Conservation (phyloP, 2,113 vertebrate genomes). For the Galbula dea region DNA sequence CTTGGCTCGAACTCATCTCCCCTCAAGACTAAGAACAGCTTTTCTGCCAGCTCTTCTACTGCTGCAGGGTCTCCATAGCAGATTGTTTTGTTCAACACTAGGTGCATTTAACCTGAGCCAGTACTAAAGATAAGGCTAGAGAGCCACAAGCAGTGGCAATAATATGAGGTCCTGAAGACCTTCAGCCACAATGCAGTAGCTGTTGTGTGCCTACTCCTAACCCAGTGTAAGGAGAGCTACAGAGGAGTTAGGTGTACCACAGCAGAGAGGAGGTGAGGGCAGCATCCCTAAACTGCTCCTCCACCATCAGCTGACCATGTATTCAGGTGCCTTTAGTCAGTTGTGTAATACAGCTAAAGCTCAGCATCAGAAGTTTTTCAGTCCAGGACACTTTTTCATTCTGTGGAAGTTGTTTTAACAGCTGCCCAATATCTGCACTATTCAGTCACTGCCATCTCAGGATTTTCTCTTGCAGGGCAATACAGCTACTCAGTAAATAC, state of each 20-base stretch:
- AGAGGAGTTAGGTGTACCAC: background rate
- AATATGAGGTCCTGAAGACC: background rate
- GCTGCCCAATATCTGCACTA: background rate
- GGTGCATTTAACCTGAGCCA: background rate
- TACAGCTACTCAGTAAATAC: background rate
- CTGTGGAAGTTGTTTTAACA: background rate
- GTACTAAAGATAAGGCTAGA: background rate
- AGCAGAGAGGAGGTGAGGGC: background rate
- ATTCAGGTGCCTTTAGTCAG: background rate
- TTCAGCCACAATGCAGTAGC: accelerated
- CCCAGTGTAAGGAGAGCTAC: no score
- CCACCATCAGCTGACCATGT: background rate
- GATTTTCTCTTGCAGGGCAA: background rate
- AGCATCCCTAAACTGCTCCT: background rate
- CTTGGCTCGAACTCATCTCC: accelerated
- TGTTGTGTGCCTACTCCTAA: background rate
- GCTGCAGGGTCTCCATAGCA: accelerated
- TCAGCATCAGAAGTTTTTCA: background rate
- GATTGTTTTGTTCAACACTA: background rate
- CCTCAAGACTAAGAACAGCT: background rate
- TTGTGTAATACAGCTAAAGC: accelerated
- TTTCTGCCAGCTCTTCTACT: background rate
- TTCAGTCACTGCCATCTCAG: background rate
- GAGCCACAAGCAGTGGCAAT: background rate
- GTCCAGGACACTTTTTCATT: background rate